Conservation (phyloP, 92 coral and sea anemone species). For the Scolanthus callimorphus region DNA sequence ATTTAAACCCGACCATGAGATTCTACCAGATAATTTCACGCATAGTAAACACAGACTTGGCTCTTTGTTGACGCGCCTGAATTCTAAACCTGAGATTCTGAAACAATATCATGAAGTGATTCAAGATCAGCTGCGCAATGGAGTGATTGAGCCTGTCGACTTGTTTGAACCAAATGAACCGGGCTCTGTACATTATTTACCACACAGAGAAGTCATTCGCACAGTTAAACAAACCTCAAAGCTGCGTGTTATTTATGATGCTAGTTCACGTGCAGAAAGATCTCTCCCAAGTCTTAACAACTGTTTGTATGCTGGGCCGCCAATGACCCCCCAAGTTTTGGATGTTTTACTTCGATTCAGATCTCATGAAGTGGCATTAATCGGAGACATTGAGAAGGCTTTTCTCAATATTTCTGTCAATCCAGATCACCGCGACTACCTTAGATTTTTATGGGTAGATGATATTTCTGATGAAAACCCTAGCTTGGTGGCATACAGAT, state of each 20-base stretch:
- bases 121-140: neutral
- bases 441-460: conserved; percentile 35
- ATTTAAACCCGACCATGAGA: conserved; percentile 29
- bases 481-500: conserved; percentile 8
- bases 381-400: conserved; percentile 38
- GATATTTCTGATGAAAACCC: conserved; percentile 4
- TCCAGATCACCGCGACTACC: conserved; percentile 10
- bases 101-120: no score
- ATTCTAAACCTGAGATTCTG: no score
- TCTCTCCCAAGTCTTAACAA: neutral
- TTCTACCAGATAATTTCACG: conserved; percentile 44
- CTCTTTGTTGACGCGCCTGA: no score
- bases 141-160: no score
- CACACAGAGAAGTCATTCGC: conserved; percentile 7
- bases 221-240: conserved; percentile 1
- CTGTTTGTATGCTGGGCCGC: conserved; percentile 12
- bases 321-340: conserved; percentile 11
- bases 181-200: neutral
- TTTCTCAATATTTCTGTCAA: conserved; percentile 13
- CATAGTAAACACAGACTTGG: neutral
- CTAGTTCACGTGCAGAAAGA: neutral
- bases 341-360: conserved; percentile 9
- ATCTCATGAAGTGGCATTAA: conserved; percentile 1
- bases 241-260: conserved; percentile 9
- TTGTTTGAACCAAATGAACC: neutral